Conservation (phyloP, 2,797 vertebrate species). For the Smutsia temminckii region DNA sequence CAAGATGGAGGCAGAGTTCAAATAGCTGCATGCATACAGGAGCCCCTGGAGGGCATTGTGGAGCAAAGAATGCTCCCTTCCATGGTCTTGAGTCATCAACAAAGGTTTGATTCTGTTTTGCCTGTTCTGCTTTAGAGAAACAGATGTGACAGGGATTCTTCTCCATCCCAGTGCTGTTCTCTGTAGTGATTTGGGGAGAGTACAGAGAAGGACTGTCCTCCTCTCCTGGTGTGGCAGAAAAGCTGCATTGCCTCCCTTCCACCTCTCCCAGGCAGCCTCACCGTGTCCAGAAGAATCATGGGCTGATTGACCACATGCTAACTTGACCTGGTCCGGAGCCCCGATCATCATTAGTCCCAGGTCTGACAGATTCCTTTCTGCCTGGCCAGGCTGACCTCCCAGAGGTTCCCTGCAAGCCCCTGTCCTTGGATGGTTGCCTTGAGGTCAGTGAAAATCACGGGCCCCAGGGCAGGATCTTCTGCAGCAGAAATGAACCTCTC, state of each 20-base stretch:
- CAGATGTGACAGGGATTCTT: background rate
- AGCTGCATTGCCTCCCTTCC: fast-evolving
- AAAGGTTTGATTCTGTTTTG: background rate
- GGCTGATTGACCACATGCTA: background rate
- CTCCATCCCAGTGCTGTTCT: fast-evolving
- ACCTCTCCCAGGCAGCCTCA: fast-evolving
- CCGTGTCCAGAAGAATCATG: fast-evolving
- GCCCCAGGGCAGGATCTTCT: background rate
- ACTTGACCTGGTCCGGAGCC: background rate
- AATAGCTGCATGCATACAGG: background rate
- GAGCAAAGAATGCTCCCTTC: background rate
- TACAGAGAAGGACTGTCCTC: background rate
- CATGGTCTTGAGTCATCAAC: background rate
- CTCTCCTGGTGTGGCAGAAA: background rate
- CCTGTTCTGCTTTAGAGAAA: background rate
- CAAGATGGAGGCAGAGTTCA: background rate
- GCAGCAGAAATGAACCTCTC: background rate
- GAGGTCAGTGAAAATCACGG: background rate
- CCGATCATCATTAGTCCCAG: background rate
- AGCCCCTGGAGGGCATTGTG: background rate
- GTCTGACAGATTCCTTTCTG: background rate
- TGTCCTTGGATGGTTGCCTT: background rate
- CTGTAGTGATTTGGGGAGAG: background rate
- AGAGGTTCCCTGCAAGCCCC: background rate
- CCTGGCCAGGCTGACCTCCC: background rate